A percentile compares a stretch with the other conserved stretches of the same genome.
phyloP scores from a whole-genome alignment of 2,888 invertebrate genomes.

The Gisinianus flammeolus region DNA sequence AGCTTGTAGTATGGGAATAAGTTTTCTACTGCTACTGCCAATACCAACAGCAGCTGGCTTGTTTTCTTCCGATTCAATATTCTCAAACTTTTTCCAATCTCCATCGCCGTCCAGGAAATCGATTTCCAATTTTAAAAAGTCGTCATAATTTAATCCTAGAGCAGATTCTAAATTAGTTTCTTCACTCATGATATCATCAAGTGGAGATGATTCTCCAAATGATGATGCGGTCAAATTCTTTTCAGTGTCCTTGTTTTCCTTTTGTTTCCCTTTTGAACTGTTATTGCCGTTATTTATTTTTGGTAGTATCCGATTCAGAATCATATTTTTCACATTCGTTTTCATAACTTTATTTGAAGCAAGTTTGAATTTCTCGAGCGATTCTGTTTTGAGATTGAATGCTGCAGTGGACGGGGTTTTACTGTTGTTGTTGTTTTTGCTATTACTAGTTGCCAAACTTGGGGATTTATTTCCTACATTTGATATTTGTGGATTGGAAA shows the following conservation, averaged over 20 bases:
- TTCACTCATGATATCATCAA: neutral
- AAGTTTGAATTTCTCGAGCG: too few relatives aligned
- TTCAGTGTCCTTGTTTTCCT: neutral
- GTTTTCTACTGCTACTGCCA: neutral
- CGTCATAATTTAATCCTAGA: slow-evolving; percentile 18
- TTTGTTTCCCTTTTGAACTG: neutral
- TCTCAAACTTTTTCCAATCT: slow-evolving; percentile 25
- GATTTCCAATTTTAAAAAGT: slow-evolving; percentile 29
- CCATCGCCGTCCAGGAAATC: slow-evolving; percentile 27
- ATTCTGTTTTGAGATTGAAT: neutral
- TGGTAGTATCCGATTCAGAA: neutral
- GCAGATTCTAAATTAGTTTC: neutral
- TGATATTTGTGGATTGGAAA: neutral
- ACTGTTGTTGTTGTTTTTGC: neutral
- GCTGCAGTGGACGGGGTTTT: neutral
- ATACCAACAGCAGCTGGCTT: neutral
- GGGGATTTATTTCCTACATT: too few relatives aligned
- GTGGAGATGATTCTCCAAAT: neutral
- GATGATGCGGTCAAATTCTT: neutral
- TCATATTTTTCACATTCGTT: neutral
- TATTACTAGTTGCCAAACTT: neutral
- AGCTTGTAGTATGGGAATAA: neutral
- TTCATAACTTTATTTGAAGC: too few relatives aligned
- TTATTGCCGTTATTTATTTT: neutral
- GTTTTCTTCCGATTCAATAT: neutral